Base-by-base conservation (phyloP, 2,113 vertebrate species). In the Nipponia nippon region DNA sequence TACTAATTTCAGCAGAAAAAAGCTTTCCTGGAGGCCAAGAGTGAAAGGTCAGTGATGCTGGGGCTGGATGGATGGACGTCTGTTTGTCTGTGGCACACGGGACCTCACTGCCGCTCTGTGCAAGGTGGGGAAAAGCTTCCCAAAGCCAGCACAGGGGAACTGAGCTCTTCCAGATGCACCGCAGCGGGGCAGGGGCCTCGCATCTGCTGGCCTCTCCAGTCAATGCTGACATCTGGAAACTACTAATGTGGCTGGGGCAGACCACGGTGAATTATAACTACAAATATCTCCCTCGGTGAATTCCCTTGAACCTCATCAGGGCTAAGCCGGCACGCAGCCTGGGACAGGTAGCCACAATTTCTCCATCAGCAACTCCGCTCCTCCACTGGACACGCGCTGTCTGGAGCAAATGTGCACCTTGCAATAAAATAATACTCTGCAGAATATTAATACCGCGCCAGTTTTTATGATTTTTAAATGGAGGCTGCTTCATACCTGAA, bases 61-160 rank as follows among this genome's bases (percentile, higher is more conserved):
- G 56, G 20, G 49, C 17, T 65, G 82, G 50, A 5, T 32, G 34
- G 55, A 29, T 1, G 1, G 30, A 23, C 0, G 2, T 47, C 40
- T 32, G n/a, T 55, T 30, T 23, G 19, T 11, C 49, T 70, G 66
- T 0, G 2, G 32, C 50, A 62, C 27, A 30, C 20, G 29, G 46
- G 22, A 53, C 11, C 15, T 13, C 3, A 2, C 34, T 52, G 63
- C 32, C 5, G 1, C 73, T 22, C 62, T 12, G 5, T 23, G 70
- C 50, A 20, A 52, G 22, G 34, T 0, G 1, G 30, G 15, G 23
- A 12, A 23, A 73, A 46, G 26, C 18, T 75, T 80, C 50, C 47
- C 36, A 29, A 55, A 83, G 25, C 13, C 46, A 67, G n/a, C 21
- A 3, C 27, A 15, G 75, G 34, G n/a, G 16, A 56, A 22, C 2